Percentiles rank a stretch among this genome's conserved stretches.
phyloP scores from a whole-genome alignment of 2,888 invertebrate genomes.

The Caenorhabditis japonica region DNA sequence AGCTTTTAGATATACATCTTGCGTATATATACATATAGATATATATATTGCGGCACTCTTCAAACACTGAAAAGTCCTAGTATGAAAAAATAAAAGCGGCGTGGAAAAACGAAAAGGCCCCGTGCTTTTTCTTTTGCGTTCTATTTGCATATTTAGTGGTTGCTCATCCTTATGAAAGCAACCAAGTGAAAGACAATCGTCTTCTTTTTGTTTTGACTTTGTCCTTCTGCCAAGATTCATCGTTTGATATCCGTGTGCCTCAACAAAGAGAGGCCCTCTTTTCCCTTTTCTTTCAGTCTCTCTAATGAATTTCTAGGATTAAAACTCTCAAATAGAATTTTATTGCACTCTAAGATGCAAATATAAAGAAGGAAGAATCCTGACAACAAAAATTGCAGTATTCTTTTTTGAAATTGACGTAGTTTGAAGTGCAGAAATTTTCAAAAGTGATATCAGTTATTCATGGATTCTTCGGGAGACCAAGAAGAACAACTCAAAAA shows the following conservation, averaged over 20 bases:
- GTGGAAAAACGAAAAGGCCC: conserved; percentile 39
- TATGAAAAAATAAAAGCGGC: conserved; percentile 35
- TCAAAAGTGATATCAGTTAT: too few species aligned
- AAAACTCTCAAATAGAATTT: background rate
- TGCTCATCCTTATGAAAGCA: conserved; percentile 52
- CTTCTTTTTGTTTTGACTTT: conserved; percentile 26
- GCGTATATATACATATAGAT: too few species aligned
- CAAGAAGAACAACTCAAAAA: background rate
- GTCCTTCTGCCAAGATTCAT: conserved; percentile 26
- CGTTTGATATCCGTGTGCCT: conserved; percentile 7
- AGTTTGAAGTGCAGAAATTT: too few species aligned
- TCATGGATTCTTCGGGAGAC: too few species aligned
- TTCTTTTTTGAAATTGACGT: too few species aligned
- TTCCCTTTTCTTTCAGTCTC: background rate
- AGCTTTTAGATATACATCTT: too few species aligned
- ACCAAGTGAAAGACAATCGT: conserved; percentile 52
- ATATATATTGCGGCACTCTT: conserved; percentile 29
- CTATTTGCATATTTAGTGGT: conserved; percentile 51
- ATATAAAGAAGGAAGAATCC: conserved; percentile 13
- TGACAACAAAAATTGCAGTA: background rate
- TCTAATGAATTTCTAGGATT: conserved; percentile 2
- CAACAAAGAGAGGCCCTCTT: background rate
- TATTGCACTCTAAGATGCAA: conserved; percentile 1
- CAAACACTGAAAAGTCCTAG: conserved; percentile 18
- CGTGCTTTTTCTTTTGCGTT: conserved; percentile 50